Evolutionary conservation across 2,113 vertebrate genomes (phyloP).

Genomic region (Lophius piscatorius): DNA sequence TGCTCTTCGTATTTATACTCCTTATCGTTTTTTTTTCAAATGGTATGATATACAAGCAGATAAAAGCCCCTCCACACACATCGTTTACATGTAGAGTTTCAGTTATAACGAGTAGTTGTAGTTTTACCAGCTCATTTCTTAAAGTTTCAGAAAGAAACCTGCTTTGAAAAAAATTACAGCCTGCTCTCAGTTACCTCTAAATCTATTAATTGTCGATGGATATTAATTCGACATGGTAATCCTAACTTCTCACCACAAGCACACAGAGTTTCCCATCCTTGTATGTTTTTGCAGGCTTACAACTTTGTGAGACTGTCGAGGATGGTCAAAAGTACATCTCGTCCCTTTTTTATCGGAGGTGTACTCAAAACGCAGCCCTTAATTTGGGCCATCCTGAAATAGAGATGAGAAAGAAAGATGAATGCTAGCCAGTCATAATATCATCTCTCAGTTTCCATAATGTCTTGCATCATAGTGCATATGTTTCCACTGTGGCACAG

Average conservation of each 20-base stretch:
- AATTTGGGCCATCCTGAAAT: background rate
- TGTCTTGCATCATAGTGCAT: conserved; percentile 51
- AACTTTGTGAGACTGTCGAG: conserved; percentile 3
- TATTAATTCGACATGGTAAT: conserved; percentile 12
- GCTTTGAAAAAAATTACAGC: too few species aligned
- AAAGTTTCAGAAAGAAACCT: too few species aligned
- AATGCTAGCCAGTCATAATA: conserved; percentile 27
- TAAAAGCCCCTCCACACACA: conserved; percentile 34
- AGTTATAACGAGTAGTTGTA: too few species aligned
- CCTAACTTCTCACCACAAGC: background rate
- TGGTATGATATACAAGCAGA: conserved; percentile 35
- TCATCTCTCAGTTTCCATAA: conserved; percentile 37
- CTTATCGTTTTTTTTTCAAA: conserved; percentile 40
- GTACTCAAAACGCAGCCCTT: background rate
- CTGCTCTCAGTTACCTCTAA: too few species aligned
- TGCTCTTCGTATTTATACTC: background rate
- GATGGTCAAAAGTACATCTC: conserved; percentile 5
- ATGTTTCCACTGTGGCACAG: conserved; percentile 53
- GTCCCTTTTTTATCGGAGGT: conserved; percentile 1
- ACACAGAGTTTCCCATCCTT: conserved; percentile 7
- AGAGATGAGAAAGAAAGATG: conserved; percentile 18
- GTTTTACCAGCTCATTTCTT: conserved; percentile 23
- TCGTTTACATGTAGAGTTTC: conserved; percentile 39
- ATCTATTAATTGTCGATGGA: background rate
- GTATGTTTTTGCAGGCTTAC: conserved; percentile 10